Base-by-base conservation (phyloP, 2,797 vertebrate genomes). In the Sternotherus odoratus region DNA sequence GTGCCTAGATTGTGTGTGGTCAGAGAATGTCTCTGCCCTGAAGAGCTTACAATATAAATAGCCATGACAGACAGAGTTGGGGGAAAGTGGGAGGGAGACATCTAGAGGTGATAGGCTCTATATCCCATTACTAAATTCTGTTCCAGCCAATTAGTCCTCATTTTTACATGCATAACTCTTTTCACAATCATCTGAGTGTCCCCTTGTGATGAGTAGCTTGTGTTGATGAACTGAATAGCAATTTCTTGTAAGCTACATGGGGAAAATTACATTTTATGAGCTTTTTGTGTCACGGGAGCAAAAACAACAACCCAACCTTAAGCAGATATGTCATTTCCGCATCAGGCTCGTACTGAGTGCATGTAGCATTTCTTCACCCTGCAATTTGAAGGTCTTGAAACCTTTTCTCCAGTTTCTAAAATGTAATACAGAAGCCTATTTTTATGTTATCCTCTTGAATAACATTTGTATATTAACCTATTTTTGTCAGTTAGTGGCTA, bases 401-500 rank as follows among this genome's bases (percentile, higher is more conserved):
- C 57, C 81, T 88, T 88, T 30, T 86, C 80, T 92, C n/a, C 60
- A 30, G 15, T 53, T 23, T 53, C 53, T 75, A 63, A 92, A 93
- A 86, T 53, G 30, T 46, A 86, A 60, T 83, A 89, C 79, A 33
- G 26, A 92, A 86, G 66, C 75, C 54, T 94, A 82, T 90, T 96
- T 87, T 93, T 89, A 4, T 83, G 69, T 82, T 87, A n/a, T 81
- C 77, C 51, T 88, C 56, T 86, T 77, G 93, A 92, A 91, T 89
- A 69, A 87, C 90, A 82, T 77, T 86, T 91, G 81, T 85, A 1
- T 54, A 43, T 88, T 96, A 95, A 95, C 96, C 96, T 94, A 83
- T 77, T 96, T 95, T 93, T 96, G 93, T 96, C 96, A 94, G 75
- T 96, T 49, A 83, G 82, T 83, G 92, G 79, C 88, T 72, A 53